These are phyloP conservation scores for Diabrotica undecimpunctata DNA, from an alignment of 1,140 invertebrate species.

Conservation along the genomic window DNA sequence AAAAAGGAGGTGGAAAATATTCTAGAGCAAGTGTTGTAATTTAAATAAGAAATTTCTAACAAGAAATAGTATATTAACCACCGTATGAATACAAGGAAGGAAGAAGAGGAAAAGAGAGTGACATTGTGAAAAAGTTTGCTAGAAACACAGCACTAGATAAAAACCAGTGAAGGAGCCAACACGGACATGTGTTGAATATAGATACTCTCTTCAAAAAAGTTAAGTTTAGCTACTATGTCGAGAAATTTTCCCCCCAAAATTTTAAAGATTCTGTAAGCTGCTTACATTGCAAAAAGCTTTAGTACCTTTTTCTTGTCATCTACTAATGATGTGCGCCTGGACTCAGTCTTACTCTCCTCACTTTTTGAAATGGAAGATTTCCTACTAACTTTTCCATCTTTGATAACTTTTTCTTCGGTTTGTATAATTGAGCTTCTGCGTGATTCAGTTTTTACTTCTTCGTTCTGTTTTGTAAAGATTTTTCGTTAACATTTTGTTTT, in stretches of 20 bases:
- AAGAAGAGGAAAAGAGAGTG: too few relatives aligned
- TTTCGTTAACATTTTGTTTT: conserved; percentile 5
- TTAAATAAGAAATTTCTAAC: too few relatives aligned
- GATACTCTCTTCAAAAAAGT: too few relatives aligned
- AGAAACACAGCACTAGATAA: too few relatives aligned
- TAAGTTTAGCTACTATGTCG: too few relatives aligned
- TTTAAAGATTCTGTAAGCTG: not conserved
- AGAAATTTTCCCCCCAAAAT: not conserved
- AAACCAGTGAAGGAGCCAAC: too few relatives aligned
- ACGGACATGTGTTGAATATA: too few relatives aligned
- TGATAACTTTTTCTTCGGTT: conserved; percentile 44
- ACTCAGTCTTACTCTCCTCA: conserved; percentile 59
- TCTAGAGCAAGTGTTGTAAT: too few relatives aligned
- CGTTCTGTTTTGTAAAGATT: conserved; percentile 35
- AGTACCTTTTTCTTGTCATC: conserved; percentile 56
- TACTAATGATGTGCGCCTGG: conserved; percentile 59
- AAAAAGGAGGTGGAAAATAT: too few relatives aligned
- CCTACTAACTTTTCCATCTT: conserved; percentile 42
- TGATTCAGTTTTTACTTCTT: conserved; percentile 59
- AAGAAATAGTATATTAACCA: too few relatives aligned
- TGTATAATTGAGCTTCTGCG: conserved; percentile 62
- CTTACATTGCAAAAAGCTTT: conserved; percentile 39
- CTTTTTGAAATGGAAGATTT: conserved; percentile 45
- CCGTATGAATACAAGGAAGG: too few relatives aligned
- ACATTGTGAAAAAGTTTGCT: too few relatives aligned